Conservation (phyloP, 1,140 invertebrate genomes). For the Notospermus geniculatus region DNA sequence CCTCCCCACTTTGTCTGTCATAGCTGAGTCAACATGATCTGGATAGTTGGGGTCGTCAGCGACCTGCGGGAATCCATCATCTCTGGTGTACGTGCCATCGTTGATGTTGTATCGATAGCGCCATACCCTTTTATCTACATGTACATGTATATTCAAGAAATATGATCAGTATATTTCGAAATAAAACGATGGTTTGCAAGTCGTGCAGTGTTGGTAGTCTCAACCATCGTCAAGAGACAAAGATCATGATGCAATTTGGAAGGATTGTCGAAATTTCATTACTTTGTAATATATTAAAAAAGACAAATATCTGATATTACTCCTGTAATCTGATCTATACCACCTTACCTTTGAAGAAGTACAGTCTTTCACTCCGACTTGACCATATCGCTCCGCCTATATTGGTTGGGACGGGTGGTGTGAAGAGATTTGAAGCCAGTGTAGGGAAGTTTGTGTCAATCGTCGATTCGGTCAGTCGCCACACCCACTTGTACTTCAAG, state of each 20-base stretch:
- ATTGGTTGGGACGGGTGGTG: not conserved
- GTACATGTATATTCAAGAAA: no score
- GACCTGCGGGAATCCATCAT: not conserved
- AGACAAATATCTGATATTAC: no score
- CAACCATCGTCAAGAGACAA: not conserved
- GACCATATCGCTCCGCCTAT: not conserved
- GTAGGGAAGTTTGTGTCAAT: conserved; percentile 43
- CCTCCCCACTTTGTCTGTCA: not conserved
- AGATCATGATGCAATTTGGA: not conserved
- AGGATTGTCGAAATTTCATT: conserved; percentile 16
- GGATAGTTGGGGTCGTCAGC: not conserved
- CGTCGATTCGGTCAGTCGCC: conserved; percentile 75
- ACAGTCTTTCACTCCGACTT: conserved; percentile 58
- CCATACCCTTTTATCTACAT: not conserved
- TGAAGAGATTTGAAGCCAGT: not conserved
- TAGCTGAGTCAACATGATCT: not conserved
- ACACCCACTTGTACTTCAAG: conserved; percentile 2
- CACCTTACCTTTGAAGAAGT: conserved; percentile 85
- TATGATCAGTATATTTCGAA: not conserved
- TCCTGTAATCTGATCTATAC: no score
- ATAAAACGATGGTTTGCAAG: not conserved
- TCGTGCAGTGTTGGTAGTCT: not conserved
- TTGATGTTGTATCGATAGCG: not conserved
- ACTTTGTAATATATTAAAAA: no score
- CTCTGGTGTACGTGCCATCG: not conserved